Conservation (phyloP, 2,888 invertebrate genomes). For the Nephrotoma appendiculata region DNA sequence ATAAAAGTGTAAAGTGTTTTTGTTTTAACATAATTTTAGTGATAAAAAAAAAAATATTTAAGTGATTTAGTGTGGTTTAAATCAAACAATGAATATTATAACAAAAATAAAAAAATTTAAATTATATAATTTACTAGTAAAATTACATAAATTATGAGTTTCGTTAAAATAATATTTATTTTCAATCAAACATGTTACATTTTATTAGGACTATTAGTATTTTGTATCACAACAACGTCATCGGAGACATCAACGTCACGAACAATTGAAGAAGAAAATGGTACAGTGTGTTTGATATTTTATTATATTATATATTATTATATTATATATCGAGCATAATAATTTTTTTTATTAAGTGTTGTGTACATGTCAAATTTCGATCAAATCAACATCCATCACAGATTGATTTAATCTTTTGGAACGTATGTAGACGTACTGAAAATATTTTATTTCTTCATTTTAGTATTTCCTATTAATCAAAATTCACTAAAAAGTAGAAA, state of each 20-base stretch:
- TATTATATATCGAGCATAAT: background rate
- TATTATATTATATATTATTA: background rate
- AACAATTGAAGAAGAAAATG: background rate
- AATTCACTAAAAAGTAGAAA: background rate
- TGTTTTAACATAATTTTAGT: no score
- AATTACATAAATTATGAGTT: background rate
- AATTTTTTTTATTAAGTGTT: background rate
- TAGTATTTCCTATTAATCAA: background rate
- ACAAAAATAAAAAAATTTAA: background rate
- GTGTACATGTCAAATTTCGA: background rate
- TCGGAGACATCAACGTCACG: background rate
- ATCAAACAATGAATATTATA: background rate
- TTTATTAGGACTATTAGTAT: background rate
- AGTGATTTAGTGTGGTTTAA: background rate
- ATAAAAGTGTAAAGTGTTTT: background rate
- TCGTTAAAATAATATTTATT: background rate
- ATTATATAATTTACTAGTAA: background rate
- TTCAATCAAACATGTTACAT: background rate
- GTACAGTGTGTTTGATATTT: background rate
- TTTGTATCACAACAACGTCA: background rate
- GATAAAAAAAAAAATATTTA: background rate
- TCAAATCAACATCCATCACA: background rate
- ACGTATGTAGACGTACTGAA: background rate
- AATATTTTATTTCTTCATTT: background rate
- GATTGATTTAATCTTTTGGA: background rate